phyloP scores from a whole-genome alignment of 2,113 vertebrate genomes.

The Ptychochromis oligacanthus region DNA sequence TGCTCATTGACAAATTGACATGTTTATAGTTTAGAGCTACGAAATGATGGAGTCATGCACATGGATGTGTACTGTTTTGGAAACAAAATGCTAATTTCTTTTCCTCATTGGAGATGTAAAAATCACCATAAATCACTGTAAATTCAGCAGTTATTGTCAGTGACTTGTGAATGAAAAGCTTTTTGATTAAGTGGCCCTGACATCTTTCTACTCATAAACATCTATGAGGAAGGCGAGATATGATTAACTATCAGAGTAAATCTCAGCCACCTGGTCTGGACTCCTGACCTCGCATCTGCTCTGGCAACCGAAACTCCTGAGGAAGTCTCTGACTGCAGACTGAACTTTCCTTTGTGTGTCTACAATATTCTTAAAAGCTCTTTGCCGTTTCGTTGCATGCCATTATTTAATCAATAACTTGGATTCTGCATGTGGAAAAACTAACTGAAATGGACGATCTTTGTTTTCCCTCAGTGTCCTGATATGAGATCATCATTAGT shows the following conservation, averaged over 20 bases:
- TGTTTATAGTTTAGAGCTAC: constrained; percentile 8
- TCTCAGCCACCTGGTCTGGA: constrained; percentile 65
- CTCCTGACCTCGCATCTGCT: constrained; percentile 53
- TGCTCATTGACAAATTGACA: constrained; percentile 15
- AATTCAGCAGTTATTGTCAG: constrained; percentile 6
- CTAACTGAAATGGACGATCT: neutral
- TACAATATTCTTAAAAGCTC: constrained; percentile 18
- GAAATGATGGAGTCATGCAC: constrained; percentile 10
- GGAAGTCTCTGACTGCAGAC: constrained; percentile 29
- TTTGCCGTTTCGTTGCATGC: neutral
- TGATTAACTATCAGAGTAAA: constrained; percentile 62
- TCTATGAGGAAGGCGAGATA: constrained; percentile 35
- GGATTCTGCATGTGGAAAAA: neutral
- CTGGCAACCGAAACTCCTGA: constrained; percentile 29
- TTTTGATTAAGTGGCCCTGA: constrained; percentile 40
- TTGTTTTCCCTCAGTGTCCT: constrained; percentile 19
- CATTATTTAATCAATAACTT: neutral
- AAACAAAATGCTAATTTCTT: constrained; percentile 11
- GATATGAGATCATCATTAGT: constrained; percentile 47
- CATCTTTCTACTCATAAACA: constrained; percentile 31
- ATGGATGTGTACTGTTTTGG: neutral
- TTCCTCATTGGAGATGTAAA: constrained; percentile 15
- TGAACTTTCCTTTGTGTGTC: constrained; percentile 14
- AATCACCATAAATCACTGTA: neutral
- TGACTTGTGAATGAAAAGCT: constrained; percentile 24